Evolutionary conservation across 2,113 vertebrate genomes (phyloP).

Genomic region (Pomatorhinus ruficollis): DNA sequence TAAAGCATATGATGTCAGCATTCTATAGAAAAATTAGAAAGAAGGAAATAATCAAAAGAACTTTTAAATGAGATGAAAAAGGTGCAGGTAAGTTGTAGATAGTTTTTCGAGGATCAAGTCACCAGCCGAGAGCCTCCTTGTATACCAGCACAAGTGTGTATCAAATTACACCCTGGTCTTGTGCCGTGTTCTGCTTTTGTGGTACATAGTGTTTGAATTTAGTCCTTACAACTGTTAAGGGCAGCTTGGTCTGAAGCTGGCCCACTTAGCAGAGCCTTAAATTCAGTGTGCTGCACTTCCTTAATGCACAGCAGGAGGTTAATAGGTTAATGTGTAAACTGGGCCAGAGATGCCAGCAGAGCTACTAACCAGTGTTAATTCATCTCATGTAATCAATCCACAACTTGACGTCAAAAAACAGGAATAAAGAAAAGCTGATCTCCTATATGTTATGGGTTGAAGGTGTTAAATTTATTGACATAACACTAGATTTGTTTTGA

Average conservation of each 20-base stretch:
- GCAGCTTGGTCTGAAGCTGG: not conserved
- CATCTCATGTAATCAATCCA: not conserved
- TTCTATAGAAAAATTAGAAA: not conserved
- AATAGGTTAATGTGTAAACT: too few species aligned
- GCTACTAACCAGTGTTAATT: not conserved
- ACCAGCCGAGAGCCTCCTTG: not conserved
- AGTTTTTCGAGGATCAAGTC: not conserved
- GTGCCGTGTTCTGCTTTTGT: not conserved
- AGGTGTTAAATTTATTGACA: not conserved
- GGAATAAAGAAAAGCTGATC: not conserved
- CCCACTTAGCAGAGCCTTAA: not conserved
- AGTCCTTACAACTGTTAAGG: not conserved
- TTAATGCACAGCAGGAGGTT: not conserved
- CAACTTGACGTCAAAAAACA: not conserved
- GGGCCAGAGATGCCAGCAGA: not conserved
- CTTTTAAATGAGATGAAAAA: not conserved
- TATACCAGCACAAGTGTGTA: not conserved
- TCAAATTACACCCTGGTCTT: not conserved
- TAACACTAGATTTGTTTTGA: not conserved
- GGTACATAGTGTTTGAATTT: not conserved
- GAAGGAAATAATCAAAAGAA: not conserved
- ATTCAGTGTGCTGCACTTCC: not conserved
- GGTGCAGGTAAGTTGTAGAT: not conserved
- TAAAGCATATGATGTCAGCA: not conserved
- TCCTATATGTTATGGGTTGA: not conserved